Evolutionary conservation across 2,797 vertebrate genomes (phyloP), one percentile per base, ranked within the genome.

Genomic region (Sebastes iracundus): DNA sequence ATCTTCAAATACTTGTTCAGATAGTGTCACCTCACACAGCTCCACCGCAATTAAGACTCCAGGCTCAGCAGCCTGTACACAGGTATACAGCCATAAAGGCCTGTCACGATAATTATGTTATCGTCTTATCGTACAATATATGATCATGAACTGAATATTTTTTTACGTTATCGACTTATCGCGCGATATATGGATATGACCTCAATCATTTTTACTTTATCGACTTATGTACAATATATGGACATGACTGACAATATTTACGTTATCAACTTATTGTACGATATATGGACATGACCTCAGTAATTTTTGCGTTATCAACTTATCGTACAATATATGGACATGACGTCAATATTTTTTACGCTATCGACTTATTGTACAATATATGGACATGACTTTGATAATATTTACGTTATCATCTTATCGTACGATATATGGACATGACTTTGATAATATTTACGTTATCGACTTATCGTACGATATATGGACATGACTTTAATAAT

Each of bases 321-420:
- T 33, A 10, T 33, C 0, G 9, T 10, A 10, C 9, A 3, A 33
- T 33, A 33, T 11, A 1, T 33, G 9, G 32, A 33, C 9, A 32
- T 32, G 30, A 32, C 30, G 0, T 38, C 0, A 1, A 33, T 33
- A 1, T 13, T 38, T 1, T 9, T 32, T 33, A 11, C 4, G 2
- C 0, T 10, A 33, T 33, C 1, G 2, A 2, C 4, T 35, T 35
- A 35, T 13, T 2, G 4, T 35, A 13, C 35, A 2, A 5, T 35
- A 35, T 1, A 1, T 13, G 12, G 35, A 35, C 12, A 35, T 12
- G 35, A 13, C 11, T 0, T 11, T 0, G 0, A 33, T 35, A 2
- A 35, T 0, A 4, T 32, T 33, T 38, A 35, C 35, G 4, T 13
- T 4, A 35, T 11, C 0, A 3, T 0, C 11, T 38, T 38, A 38